These are phyloP conservation scores for Leptopterna dolabrata DNA, from an alignment of 2,888 invertebrate species.

Conservation along the genomic window DNA sequence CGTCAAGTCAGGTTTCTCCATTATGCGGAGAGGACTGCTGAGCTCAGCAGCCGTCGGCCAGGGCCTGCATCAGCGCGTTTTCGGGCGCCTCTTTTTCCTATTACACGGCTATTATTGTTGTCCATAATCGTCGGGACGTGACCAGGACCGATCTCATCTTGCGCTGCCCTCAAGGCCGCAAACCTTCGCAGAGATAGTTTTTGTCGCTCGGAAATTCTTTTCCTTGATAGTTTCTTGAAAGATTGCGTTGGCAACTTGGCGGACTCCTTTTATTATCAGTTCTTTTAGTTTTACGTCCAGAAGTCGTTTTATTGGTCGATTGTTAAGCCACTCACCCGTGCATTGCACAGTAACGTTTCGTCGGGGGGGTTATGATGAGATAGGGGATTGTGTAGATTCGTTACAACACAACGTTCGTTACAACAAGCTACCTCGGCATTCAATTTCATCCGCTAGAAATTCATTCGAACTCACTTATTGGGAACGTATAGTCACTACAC, in stretches of 20 bases:
- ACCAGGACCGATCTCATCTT: background rate
- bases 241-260: background rate
- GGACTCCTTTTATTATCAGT: background rate
- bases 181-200: background rate
- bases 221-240: background rate
- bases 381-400: too few relatives aligned
- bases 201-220: background rate
- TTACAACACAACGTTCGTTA: too few relatives aligned
- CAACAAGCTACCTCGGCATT: too few relatives aligned
- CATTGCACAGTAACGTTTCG: background rate
- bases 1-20: background rate
- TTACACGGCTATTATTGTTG: slow-evolving; percentile 11
- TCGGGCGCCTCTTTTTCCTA: background rate
- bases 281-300: background rate
- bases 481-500: too few relatives aligned
- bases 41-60: background rate
- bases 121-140: background rate
- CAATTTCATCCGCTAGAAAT: too few relatives aligned
- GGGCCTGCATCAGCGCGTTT: background rate
- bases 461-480: too few relatives aligned
- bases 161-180: background rate
- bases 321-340: background rate
- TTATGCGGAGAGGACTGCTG: background rate
- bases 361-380: background rate
- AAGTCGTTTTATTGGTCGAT: background rate